Conservation (phyloP, 2,888 invertebrate species). For the Hetaerina titia region DNA sequence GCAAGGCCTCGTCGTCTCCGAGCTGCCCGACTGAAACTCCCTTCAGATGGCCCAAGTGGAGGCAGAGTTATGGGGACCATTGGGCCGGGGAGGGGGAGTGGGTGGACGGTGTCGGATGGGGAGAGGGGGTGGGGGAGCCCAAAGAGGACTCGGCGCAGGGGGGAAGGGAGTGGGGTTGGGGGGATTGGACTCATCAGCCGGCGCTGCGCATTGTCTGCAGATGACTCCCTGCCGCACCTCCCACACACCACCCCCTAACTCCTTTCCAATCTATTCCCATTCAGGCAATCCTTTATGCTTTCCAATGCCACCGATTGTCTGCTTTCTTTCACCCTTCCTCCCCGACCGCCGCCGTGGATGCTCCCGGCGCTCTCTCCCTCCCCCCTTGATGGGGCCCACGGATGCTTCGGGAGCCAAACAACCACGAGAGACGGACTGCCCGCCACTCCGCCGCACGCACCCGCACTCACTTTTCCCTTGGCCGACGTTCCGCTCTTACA, state of each 20-base stretch:
- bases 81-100: background rate
- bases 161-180: background rate
- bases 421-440: background rate
- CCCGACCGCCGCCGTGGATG: background rate
- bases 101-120: background rate
- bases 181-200: conserved; percentile 45
- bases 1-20: background rate
- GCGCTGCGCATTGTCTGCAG: conserved; percentile 50
- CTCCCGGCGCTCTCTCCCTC: background rate
- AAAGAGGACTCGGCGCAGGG: background rate
- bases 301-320: conserved; percentile 61
- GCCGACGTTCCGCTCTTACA: no score
- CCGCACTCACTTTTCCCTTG: no score
- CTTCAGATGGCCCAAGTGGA: conserved; percentile 36
- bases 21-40: conserved; percentile 28
- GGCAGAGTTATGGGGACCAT: background rate
- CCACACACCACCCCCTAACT: background rate
- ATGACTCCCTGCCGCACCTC: conserved; percentile 43
- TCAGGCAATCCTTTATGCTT: conserved; percentile 60
- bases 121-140: background rate
- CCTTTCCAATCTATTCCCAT: conserved; percentile 65
- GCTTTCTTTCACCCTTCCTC: conserved; percentile 21
- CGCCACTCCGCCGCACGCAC: background rate
- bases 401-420: background rate
- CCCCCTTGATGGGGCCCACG: background rate